phyloP scores from a whole-genome alignment of 2,888 invertebrate species.

The Teleiodes luculella region DNA sequence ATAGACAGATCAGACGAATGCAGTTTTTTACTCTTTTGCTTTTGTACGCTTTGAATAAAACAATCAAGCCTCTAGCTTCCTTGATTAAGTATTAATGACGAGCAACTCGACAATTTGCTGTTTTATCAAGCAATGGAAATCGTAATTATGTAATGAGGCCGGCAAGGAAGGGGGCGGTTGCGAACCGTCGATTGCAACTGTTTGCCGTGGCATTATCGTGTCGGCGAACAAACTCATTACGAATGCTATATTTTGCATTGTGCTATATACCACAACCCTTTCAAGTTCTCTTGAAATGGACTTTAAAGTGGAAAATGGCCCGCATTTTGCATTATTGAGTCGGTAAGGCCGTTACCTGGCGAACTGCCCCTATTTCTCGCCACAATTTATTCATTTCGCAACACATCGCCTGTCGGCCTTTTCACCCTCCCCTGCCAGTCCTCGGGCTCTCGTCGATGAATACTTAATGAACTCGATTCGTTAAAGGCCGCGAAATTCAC shows the following conservation, averaged over 20 bases:
- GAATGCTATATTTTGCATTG: conserved; percentile 57
- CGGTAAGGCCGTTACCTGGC: conserved; percentile 59
- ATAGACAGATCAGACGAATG: conserved; percentile 69
- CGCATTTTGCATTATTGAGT: conserved; percentile 63
- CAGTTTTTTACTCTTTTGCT: conserved; percentile 62
- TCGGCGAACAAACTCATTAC: conserved; percentile 58
- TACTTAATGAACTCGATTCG: conserved; percentile 64
- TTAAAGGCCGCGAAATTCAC: conserved; percentile 74
- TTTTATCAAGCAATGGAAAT: conserved; percentile 18
- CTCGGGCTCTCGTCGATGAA: conserved; percentile 67
- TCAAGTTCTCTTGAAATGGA: conserved; percentile 21
- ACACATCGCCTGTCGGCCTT: conserved; percentile 71
- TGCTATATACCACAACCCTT: conserved; percentile 37
- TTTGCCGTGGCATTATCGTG: conserved; percentile 72
- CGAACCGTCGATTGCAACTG: conserved; percentile 68
- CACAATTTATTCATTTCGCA: conserved; percentile 77
- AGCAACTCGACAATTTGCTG: conserved; percentile 6
- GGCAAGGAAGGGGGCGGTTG: conserved; percentile 49
- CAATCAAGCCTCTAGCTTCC: background rate
- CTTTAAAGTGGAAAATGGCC: conserved; percentile 33
- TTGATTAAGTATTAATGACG: conserved; percentile 18
- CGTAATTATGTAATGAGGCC: conserved; percentile 43
- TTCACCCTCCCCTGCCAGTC: conserved; percentile 60
- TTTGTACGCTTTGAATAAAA: conserved; percentile 24
- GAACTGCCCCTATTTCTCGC: conserved; percentile 76